Evolutionary conservation across 2,888 invertebrate genomes (phyloP).

Genomic region (Drosophila crucigera): DNA sequence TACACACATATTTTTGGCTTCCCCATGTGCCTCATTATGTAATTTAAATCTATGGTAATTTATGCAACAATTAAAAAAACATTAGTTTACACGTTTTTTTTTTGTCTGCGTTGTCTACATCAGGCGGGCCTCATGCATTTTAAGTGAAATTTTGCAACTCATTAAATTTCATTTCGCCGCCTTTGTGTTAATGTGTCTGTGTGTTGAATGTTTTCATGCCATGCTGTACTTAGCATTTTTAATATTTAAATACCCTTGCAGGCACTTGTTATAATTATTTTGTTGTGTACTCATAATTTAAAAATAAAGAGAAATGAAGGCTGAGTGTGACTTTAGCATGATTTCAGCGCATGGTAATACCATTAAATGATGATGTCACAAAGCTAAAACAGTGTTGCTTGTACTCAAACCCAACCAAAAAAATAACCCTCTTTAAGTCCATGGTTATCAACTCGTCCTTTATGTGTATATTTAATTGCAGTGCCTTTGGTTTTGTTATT

Average conservation of each 20-base stretch:
- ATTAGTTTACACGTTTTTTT: constrained; percentile 53
- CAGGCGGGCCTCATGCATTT: constrained; percentile 33
- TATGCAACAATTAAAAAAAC: constrained; percentile 80
- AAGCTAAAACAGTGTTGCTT: constrained; percentile 13
- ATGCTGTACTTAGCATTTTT: constrained; percentile 39
- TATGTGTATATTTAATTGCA: constrained; percentile 8
- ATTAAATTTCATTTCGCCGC: constrained; percentile 67
- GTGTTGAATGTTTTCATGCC: constrained; percentile 26
- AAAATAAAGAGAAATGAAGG: constrained; percentile 34
- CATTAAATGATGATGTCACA: constrained; percentile 63
- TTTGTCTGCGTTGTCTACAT: constrained; percentile 13
- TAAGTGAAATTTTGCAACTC: constrained; percentile 59
- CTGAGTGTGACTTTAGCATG: not conserved
- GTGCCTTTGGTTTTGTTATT: constrained; percentile 12
- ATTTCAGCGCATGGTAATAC: constrained; percentile 29
- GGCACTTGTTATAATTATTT: constrained; percentile 47
- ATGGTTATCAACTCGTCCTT: not conserved
- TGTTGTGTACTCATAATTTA: constrained; percentile 59
- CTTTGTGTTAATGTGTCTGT: constrained; percentile 4
- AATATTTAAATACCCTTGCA: constrained; percentile 32
- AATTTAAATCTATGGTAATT: constrained; percentile 77
- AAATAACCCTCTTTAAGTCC: constrained; percentile 16
- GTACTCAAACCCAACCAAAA: constrained; percentile 1
- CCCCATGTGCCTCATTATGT: constrained; percentile 33
- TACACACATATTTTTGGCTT: constrained; percentile 13